A percentile compares a stretch with the other conserved stretches of the same genome.
Conservation (phyloP, 2,797 vertebrate genomes). For the Acanthornis magna region DNA sequence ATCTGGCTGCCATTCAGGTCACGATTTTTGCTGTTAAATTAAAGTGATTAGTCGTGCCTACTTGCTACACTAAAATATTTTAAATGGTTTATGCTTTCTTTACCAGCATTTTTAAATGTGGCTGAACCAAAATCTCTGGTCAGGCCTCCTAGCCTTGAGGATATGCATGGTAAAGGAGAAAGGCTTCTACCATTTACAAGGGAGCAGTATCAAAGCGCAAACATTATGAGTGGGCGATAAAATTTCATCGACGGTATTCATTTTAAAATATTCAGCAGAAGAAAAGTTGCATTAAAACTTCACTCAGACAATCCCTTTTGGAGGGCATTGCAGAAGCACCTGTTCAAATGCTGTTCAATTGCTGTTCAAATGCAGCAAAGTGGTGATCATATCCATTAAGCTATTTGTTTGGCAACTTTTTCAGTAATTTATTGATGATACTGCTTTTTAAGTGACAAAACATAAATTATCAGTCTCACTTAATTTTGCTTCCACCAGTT, state of each 20-base stretch:
- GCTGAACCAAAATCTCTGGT: not conserved
- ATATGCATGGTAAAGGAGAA: not conserved
- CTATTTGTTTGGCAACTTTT: not conserved
- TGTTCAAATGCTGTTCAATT: not conserved
- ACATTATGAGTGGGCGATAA: not conserved
- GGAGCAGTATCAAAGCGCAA: not conserved
- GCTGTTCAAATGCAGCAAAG: not conserved
- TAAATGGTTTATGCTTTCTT: not conserved
- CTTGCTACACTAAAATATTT: not conserved
- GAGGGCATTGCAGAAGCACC: not conserved
- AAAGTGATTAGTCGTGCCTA: conserved; percentile 24
- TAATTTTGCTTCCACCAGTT: not conserved
- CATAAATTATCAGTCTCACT: not conserved
- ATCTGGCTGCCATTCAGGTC: conserved; percentile 20
- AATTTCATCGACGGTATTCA: not conserved
- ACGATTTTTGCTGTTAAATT: conserved; percentile 43
- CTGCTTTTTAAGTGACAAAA: not conserved
- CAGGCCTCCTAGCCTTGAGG: not conserved
- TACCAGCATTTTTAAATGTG: not conserved
- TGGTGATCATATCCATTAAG: not conserved
- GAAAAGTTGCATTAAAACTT: not conserved
- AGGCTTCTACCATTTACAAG: not conserved
- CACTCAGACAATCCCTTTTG: not conserved
- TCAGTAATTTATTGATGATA: not conserved
- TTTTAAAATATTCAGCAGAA: not conserved